Base-by-base conservation (phyloP, 2,797 vertebrate genomes). In the Hapalemur alaotrensis region DNA sequence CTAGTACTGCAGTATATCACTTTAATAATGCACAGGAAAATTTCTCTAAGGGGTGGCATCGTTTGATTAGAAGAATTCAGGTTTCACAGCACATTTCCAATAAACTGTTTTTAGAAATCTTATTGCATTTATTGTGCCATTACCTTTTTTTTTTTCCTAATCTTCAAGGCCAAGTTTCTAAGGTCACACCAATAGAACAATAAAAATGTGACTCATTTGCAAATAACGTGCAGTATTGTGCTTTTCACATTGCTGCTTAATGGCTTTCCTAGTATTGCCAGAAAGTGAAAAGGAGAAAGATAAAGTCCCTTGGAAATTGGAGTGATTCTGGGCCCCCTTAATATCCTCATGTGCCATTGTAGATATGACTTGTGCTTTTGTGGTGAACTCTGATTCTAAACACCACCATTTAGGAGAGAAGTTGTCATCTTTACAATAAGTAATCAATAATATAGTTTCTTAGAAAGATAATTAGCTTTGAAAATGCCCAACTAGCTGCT, bases 31-130 rank as follows among this genome's bases (percentile, higher is more conserved):
- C 97, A 96, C 67, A 95, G 97, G 96, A 81, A 93, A 98, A 96
- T 92, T 98, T 88, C 87, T 97, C 89, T 97, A 97, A 97, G 93
- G 96, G 96, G 92, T 97, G 97, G 97, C 97, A 95, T 96, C 89
- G 81, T 98, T 98, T 97, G 89, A 96, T 98, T n/a, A 12, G 22
- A 32, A 97, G 97, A 94, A 98, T 97, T 97, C 96, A 97, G 97
- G 98, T 98, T 98, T 98, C 97, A 97, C 97, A 97, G 92, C 93
- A 97, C 95, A 95, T 94, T 98, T 98, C 93, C 93, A 96, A 92
- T 95, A 95, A 93, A 95, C 93, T 89, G 96, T 97, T 98, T 98
- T 95, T 96, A 90, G 97, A 96, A 96, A 93, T 95, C 95, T 96
- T 96, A 97, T 35, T 92, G 96, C 59, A 11, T 93, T 96, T 97